Base-by-base conservation (phyloP, 2,113 vertebrate species). In the Nycticebus coucang region DNA sequence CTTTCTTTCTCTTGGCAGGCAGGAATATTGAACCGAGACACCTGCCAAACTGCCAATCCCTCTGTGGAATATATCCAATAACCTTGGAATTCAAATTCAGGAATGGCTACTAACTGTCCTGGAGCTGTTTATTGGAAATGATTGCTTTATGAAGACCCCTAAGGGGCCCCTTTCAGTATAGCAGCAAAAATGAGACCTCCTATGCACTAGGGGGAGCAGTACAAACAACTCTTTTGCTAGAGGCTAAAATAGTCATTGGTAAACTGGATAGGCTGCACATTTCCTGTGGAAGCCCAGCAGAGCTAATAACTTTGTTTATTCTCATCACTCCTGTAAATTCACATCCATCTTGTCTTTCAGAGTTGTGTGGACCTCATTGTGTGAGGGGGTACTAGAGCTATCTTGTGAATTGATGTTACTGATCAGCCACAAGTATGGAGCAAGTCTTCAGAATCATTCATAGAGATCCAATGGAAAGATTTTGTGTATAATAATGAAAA, bases 1-100 rank as follows among this genome's bases (percentile, higher is more conserved):
- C 72, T 93, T 94, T 94, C 79, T 92, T 95, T 71, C 33, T 82
- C 91, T 95, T 97, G 96, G 95, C 94, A 96, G 83, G 41, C 85
- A 90, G 77, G 35, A 91, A 66, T 50, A 41, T 22, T 21, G 71
- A 81, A 80, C 66, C 7, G 37, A 87, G 66, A 92, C 72, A 64
- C 1, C 89, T 95, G 90, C 81, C 95, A 95, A 81, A n/a, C 60
- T 75, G 60, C 77, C 91, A 50, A 7, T 45, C 69, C 68, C 53
- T 22, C 6, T 15, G 50, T 60, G 64, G 91, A 88, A 79, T 19
- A 2, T 75, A 37, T 94, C 86, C 89, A 92, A 5, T 28, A 79
- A 66, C 28, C 19, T 21, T 89, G 66, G 59, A 13, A 88, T 30
- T 79, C 35, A 92, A 96, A 85, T 41, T 64, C 71, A 83, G 53